A percentile compares a stretch with the other conserved stretches of the same genome.
Conservation (phyloP, 37 sponge, comb jelly and placozoan species). For the Hexactinellida sp. region DNA sequence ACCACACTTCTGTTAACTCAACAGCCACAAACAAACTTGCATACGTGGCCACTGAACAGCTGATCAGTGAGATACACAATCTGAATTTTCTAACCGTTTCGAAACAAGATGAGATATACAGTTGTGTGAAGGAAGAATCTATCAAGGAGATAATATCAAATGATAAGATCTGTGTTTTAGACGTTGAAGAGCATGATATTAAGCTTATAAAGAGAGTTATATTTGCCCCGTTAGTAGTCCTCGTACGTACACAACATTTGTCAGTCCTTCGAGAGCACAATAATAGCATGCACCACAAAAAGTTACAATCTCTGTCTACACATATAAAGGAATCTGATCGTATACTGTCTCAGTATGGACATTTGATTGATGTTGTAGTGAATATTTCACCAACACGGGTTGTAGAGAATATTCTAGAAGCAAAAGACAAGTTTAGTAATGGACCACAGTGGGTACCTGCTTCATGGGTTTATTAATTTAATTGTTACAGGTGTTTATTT, state of each 20-base stretch:
- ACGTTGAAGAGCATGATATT: background rate
- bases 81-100: background rate
- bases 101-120: background rate
- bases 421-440: background rate
- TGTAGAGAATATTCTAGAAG: background rate
- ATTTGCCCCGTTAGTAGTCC: background rate
- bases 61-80: background rate
- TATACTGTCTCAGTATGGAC: conserved; percentile 1
- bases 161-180: background rate
- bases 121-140: background rate
- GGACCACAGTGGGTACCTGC: conserved; percentile 8
- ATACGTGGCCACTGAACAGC: background rate
- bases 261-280: background rate
- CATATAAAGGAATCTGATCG: background rate
- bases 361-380: background rate
- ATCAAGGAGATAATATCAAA: background rate
- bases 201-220: background rate
- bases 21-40: background rate
- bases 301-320: background rate
- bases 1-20: background rate
- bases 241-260: background rate
- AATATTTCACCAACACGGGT: background rate
- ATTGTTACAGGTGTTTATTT: background rate
- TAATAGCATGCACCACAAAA: background rate
- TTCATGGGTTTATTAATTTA: background rate